phyloP scores from a whole-genome alignment of 2,113 vertebrate species.

The Typhlomys cinereus region DNA sequence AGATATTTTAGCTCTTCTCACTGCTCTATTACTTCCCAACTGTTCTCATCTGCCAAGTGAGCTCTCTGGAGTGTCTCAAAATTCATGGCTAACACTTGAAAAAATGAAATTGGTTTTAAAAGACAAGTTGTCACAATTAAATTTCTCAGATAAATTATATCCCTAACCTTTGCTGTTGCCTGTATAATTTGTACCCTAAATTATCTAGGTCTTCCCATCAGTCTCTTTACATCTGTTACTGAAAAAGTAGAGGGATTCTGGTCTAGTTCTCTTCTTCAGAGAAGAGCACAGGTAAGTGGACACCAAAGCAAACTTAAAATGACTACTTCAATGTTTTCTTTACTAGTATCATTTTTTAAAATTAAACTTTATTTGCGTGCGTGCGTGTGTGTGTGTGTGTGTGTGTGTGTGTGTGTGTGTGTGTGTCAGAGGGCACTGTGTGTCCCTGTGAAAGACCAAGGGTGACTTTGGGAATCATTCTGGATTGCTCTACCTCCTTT shows the following conservation, averaged over 20 bases:
- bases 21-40: conserved; percentile 34
- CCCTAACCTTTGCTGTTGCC: neutral
- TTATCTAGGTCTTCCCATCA: neutral
- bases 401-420: neutral
- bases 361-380: too few species aligned
- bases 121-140: conserved; percentile 41
- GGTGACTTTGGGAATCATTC: too few species aligned
- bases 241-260: neutral
- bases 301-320: neutral
- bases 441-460: too few species aligned
- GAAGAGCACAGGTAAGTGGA: neutral
- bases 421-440: too few species aligned
- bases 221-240: neutral
- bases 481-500: too few species aligned
- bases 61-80: neutral
- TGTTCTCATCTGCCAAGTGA: conserved; percentile 52
- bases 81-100: conserved; percentile 52
- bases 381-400: too few species aligned
- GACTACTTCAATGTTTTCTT: neutral
- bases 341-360: neutral
- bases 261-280: neutral
- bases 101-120: conserved; percentile 60
- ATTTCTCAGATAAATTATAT: conserved; percentile 57
- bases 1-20: conserved; percentile 48
- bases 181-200: conserved; percentile 27